phyloP scores from a whole-genome alignment of 2,888 invertebrate genomes.

The Papilio gigon region DNA sequence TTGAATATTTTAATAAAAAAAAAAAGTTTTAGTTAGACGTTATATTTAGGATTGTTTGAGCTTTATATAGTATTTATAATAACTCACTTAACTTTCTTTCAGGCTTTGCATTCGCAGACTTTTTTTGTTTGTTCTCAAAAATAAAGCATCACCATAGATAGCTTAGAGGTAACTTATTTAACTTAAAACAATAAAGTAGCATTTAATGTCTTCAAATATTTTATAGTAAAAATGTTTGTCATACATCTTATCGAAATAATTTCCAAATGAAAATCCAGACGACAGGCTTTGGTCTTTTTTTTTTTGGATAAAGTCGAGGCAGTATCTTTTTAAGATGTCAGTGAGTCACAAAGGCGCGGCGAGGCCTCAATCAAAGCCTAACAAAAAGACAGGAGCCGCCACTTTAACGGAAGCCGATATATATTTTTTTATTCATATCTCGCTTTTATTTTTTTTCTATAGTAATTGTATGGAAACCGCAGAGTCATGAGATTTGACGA shows the following conservation, averaged over 20 bases:
- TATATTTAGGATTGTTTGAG: too few relatives aligned
- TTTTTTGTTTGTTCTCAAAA: too few relatives aligned
- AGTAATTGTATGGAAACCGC: constrained; percentile 73
- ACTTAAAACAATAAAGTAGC: background rate
- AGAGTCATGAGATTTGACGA: constrained; percentile 79
- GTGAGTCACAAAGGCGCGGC: constrained; percentile 55
- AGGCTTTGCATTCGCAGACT: too few relatives aligned
- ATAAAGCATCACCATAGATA: too few relatives aligned
- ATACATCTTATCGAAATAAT: background rate
- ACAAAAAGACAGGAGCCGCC: constrained; percentile 69
- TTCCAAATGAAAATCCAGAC: background rate
- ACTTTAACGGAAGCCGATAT: constrained; percentile 78
- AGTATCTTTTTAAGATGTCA: constrained; percentile 51
- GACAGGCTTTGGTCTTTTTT: constrained; percentile 23
- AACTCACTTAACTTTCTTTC: too few relatives aligned
- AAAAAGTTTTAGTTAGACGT: too few relatives aligned
- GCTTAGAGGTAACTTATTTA: background rate
- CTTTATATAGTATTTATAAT: too few relatives aligned
- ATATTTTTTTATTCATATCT: constrained; percentile 54
- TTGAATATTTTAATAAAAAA: too few relatives aligned
- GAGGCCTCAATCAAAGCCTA: constrained; percentile 45
- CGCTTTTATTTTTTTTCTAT: constrained; percentile 53
- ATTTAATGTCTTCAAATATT: too few relatives aligned
- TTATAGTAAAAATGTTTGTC: background rate
- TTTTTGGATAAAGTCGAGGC: constrained; percentile 41